Evolutionary conservation across 2,888 invertebrate species (phyloP).

Genomic region (Acholoe squamosa): DNA sequence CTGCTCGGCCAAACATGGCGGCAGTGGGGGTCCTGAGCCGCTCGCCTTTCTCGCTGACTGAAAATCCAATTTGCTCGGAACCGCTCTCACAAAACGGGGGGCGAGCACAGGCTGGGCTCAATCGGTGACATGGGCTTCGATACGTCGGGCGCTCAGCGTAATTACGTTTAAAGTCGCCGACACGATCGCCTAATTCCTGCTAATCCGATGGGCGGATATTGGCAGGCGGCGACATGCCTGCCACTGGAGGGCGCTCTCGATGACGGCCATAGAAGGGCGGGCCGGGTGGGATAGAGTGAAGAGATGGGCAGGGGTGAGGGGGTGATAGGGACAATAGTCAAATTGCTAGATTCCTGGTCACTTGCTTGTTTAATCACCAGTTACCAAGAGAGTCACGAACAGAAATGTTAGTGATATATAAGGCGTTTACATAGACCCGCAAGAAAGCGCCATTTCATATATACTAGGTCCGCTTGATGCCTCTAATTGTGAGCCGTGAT

Average conservation of each 20-base stretch:
- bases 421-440: too few species aligned
- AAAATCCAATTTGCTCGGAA: background rate
- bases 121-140: constrained; percentile 32
- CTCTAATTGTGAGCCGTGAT: too few species aligned
- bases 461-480: too few species aligned
- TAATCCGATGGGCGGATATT: constrained; percentile 61
- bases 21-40: background rate
- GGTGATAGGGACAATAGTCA: background rate
- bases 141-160: background rate
- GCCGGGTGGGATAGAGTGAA: background rate
- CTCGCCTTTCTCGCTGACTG: constrained; percentile 7
- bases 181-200: constrained; percentile 32
- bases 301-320: background rate
- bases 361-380: too few species aligned
- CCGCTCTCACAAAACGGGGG: constrained; percentile 18
- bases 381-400: too few species aligned
- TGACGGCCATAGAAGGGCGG: background rate
- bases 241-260: constrained; percentile 21
- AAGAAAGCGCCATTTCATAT: too few species aligned
- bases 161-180: constrained; percentile 56
- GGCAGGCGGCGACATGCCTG: background rate
- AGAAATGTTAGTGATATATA: too few species aligned
- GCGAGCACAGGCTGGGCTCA: background rate
- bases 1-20: background rate
- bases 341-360: too few species aligned